A percentile compares a stretch with the other conserved stretches of the same genome.
Conservation (phyloP, 2,113 vertebrate genomes). For the Neolamprologus longior region DNA sequence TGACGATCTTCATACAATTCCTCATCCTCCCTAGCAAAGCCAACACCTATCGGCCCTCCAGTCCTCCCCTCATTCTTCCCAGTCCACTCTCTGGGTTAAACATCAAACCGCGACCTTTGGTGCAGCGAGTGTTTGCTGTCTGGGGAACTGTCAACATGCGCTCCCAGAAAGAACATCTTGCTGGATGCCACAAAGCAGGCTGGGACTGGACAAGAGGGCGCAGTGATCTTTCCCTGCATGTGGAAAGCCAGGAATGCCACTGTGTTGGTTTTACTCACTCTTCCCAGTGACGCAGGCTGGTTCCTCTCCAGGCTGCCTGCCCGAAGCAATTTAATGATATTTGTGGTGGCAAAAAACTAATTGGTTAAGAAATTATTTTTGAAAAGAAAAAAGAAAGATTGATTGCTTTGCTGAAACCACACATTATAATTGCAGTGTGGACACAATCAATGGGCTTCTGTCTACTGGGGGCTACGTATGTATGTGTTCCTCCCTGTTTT, state of each 20-base stretch:
- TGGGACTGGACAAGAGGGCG: not conserved
- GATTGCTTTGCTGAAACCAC: not conserved
- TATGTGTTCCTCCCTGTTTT: slow-evolving; percentile 13
- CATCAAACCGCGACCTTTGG: slow-evolving; percentile 63
- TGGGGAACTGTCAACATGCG: slow-evolving; percentile 53
- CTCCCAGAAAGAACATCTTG: slow-evolving; percentile 25
- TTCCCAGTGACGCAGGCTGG: not conserved
- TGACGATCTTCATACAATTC: not conserved
- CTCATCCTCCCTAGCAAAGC: not conserved
- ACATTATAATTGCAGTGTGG: slow-evolving; percentile 13
- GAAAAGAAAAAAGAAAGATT: not conserved
- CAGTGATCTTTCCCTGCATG: not conserved
- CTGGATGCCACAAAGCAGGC: not conserved
- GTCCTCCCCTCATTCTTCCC: not conserved
- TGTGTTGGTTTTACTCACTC: slow-evolving; percentile 6
- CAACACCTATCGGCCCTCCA: not conserved
- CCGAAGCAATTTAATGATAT: not conserved
- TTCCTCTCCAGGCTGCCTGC: not conserved
- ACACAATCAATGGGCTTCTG: slow-evolving; percentile 28
- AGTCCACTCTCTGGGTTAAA: slow-evolving; percentile 28
- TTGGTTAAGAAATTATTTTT: not conserved
- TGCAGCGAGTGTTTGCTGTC: slow-evolving; percentile 50
- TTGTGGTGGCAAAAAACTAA: slow-evolving; percentile 3
- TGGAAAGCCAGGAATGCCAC: not conserved
- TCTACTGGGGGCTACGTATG: not conserved